phyloP scores from a whole-genome alignment of 2,888 invertebrate genomes.

The Marronus borbonicus region DNA sequence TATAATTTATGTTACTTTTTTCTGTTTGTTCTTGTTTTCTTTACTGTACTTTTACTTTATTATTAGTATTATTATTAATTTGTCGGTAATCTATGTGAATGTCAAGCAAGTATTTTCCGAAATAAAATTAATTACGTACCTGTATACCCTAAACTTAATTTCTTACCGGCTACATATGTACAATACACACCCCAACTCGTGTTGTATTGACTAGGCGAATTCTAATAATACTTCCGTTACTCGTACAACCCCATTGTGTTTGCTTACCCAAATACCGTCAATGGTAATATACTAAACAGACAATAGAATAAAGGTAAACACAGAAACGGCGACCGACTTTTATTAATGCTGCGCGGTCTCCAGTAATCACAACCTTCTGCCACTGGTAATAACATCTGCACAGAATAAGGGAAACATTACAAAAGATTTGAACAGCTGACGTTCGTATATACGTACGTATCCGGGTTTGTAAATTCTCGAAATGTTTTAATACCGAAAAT shows the following conservation, averaged over 20 bases:
- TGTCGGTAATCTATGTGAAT: too few relatives aligned
- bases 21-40: too few relatives aligned
- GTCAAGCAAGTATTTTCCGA: not conserved
- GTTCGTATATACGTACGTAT: not conserved
- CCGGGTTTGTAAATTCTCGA: not conserved
- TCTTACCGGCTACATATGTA: not conserved
- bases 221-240: not conserved
- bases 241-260: not conserved
- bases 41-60: too few relatives aligned
- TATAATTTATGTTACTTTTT: too few relatives aligned
- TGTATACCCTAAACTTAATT: not conserved
- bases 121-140: not conserved
- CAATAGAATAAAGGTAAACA: conserved; percentile 15
- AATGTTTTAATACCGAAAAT: not conserved
- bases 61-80: too few relatives aligned
- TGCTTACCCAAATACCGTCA: conserved; percentile 10
- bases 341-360: not conserved
- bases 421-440: conserved; percentile 34
- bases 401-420: not conserved
- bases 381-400: conserved; percentile 18
- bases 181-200: not conserved
- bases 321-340: conserved; percentile 3
- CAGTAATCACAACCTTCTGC: not conserved
- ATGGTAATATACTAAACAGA: conserved; percentile 1
- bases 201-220: not conserved